Evolutionary conservation across 2,113 vertebrate species (phyloP).

Genomic region (Lepus timidus): DNA sequence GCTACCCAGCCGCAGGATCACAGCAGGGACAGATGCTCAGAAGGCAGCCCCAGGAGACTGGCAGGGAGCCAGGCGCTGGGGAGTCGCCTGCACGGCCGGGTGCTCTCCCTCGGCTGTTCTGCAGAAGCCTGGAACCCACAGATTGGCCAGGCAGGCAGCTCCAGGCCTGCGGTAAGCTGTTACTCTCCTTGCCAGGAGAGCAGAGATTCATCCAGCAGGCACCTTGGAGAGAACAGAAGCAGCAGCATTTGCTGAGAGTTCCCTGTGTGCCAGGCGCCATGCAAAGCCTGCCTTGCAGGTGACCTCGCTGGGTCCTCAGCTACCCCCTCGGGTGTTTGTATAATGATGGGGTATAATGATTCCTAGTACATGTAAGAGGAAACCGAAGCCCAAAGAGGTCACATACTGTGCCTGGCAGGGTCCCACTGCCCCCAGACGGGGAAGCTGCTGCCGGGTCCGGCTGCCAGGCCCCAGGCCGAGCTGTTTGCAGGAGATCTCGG

Average conservation of each 20-base stretch:
- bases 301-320: not conserved
- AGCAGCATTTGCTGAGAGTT: not conserved
- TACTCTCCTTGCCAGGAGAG: not conserved
- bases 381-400: not conserved
- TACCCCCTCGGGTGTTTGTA: not conserved
- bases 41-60: not conserved
- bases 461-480: not conserved
- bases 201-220: not conserved
- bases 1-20: not conserved
- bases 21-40: not conserved
- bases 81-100: not conserved
- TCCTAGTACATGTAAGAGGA: not conserved
- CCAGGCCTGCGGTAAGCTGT: rapidly evolving
- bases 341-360: not conserved
- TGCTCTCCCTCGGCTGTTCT: slow-evolving; percentile 22
- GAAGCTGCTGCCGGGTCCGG: not conserved
- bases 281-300: not conserved
- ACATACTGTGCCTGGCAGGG: not conserved
- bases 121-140: not conserved
- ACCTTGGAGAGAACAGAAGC: not conserved
- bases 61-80: not conserved
- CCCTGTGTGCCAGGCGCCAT: not conserved
- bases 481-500: not conserved
- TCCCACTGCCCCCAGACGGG: not conserved
- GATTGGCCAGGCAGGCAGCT: not conserved